Evolutionary conservation across 2,888 invertebrate genomes (phyloP).

Genomic region (Amphimallon solstitiale): DNA sequence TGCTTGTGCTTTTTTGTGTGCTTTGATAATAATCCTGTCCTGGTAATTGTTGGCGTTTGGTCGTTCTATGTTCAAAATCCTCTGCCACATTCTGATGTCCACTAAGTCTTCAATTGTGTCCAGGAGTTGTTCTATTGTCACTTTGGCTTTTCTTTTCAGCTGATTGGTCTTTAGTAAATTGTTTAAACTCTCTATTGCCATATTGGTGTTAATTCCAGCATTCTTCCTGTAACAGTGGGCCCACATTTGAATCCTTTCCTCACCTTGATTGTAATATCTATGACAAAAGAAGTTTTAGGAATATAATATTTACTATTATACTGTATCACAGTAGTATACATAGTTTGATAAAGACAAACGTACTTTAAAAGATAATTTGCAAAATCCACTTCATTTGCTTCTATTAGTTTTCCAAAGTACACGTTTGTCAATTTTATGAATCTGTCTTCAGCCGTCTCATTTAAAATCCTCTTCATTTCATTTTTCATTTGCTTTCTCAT

Average conservation of each 20-base stretch:
- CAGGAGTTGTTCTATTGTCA: no score
- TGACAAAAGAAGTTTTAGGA: no score
- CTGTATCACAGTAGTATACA: no score
- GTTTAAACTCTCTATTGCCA: conserved; percentile 46
- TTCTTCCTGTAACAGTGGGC: conserved; percentile 45
- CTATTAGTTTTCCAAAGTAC: not conserved
- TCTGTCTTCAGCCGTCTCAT: not conserved
- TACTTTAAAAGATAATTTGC: conserved; percentile 12
- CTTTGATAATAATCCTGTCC: no score
- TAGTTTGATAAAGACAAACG: no score
- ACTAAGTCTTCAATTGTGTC: no score
- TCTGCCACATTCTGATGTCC: no score
- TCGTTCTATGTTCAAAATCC: no score
- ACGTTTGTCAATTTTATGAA: not conserved
- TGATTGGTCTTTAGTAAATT: conserved; percentile 44
- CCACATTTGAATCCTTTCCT: conserved; percentile 44
- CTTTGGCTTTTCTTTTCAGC: conserved; percentile 35
- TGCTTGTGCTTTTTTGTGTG: no score
- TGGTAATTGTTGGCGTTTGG: no score
- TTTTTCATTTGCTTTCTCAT: not conserved
- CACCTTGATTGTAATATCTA: conserved; percentile 42
- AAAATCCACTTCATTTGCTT: not conserved
- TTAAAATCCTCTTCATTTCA: not conserved
- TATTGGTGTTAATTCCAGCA: conserved; percentile 45
- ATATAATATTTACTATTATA: no score